Conservation (phyloP, 1,140 invertebrate genomes). For the Catajapyx aquilonaris region DNA sequence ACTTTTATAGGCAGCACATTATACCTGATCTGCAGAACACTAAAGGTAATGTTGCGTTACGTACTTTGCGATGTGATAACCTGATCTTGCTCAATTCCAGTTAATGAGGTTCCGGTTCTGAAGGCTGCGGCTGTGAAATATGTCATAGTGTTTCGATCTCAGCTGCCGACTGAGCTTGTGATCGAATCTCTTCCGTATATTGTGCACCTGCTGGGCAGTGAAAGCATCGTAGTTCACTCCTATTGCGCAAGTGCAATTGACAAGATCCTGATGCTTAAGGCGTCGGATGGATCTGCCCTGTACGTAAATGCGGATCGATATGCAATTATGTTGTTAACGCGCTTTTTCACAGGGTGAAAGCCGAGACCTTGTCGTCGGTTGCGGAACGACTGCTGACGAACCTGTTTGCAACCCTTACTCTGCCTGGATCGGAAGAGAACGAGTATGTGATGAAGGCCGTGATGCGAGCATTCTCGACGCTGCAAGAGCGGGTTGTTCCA, state of each 20-base stretch:
- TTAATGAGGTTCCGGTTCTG: slow-evolving; percentile 69
- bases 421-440: slow-evolving; percentile 65
- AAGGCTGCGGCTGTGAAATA: slow-evolving; percentile 94
- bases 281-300: slow-evolving; percentile 29
- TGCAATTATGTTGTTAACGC: slow-evolving; percentile 4
- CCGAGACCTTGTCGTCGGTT: slow-evolving; percentile 31
- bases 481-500: slow-evolving; percentile 63
- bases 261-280: slow-evolving; percentile 56
- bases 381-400: slow-evolving; percentile 43
- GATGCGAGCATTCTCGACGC: slow-evolving; percentile 62
- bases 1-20: slow-evolving; percentile 71
- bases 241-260: slow-evolving; percentile 85
- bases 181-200: slow-evolving; percentile 52
- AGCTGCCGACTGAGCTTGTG: slow-evolving; percentile 58
- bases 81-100: too few relatives aligned
- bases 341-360: slow-evolving; percentile 30
- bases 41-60: too few relatives aligned
- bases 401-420: slow-evolving; percentile 49
- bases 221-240: slow-evolving; percentile 67
- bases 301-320: slow-evolving; percentile 17
- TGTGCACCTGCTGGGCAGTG: slow-evolving; percentile 48
- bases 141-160: slow-evolving; percentile 80
- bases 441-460: slow-evolving; percentile 96
- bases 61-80: too few relatives aligned
- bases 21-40: slow-evolving; percentile 56